A percentile compares a stretch with the other conserved stretches of the same genome.
Conservation (phyloP, 2,888 invertebrate genomes). For the Eupithecia abbreviata region DNA sequence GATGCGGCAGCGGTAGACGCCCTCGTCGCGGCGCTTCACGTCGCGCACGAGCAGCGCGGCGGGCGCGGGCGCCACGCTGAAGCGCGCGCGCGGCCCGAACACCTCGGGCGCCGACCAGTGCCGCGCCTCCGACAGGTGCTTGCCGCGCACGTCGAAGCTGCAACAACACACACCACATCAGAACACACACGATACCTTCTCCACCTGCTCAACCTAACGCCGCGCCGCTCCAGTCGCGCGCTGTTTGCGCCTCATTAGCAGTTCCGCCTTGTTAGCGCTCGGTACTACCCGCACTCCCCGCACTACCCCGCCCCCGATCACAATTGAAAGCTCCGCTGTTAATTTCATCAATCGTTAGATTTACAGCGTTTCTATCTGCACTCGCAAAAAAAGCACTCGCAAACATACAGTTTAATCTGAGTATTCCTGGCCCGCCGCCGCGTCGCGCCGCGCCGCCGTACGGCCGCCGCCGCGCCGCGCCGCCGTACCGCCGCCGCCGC, state of each 20-base stretch:
- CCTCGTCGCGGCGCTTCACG: conserved; percentile 94
- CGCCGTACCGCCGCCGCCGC: too few relatives aligned
- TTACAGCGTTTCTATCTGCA: conserved; percentile 27
- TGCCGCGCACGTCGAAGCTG: conserved; percentile 94
- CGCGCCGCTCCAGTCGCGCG: neutral
- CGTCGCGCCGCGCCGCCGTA: too few relatives aligned
- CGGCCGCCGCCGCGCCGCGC: too few relatives aligned
- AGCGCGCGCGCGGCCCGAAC: conserved; percentile 94
- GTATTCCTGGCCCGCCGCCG: conserved; percentile 33
- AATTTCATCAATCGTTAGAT: conserved; percentile 38
- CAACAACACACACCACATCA: conserved; percentile 57
- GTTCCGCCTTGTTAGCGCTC: neutral
- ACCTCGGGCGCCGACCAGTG: conserved; percentile 94
- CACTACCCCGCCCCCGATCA: conserved; percentile 6
- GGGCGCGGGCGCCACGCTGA: conserved; percentile 90
- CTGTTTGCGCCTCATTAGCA: neutral
- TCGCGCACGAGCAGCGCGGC: conserved; percentile 90
- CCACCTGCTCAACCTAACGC: neutral
- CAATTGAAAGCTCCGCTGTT: conserved; percentile 35
- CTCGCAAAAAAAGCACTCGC: conserved; percentile 37
- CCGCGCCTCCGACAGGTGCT: conserved; percentile 89
- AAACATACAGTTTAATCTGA: conserved; percentile 46
- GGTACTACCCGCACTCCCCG: conserved; percentile 1
- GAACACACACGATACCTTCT: neutral
- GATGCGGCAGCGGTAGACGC: conserved; percentile 94